These are phyloP conservation scores for Ametastegia equiseti DNA, from an alignment of 2,888 invertebrate species.

Conservation along the genomic window DNA sequence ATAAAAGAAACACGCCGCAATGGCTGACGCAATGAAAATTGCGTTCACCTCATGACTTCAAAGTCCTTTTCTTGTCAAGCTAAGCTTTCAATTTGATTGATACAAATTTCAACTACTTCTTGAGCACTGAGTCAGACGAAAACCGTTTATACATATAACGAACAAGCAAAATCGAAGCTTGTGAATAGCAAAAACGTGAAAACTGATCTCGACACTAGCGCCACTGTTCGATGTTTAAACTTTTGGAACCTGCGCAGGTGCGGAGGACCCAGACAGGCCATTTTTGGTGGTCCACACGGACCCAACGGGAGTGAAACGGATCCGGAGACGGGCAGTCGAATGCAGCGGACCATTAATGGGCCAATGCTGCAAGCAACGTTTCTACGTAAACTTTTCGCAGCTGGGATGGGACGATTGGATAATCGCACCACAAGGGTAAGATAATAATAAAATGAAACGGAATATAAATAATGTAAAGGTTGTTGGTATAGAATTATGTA, in stretches of 20 bases:
- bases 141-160: not conserved
- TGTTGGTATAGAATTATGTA: not conserved
- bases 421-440: slow-evolving; percentile 88
- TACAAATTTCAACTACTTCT: not conserved
- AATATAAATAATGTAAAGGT: not conserved
- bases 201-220: not conserved
- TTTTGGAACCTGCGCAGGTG: slow-evolving; percentile 56
- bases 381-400: slow-evolving; percentile 94
- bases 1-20: not conserved
- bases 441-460: slow-evolving; percentile 1
- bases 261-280: slow-evolving; percentile 84
- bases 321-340: slow-evolving; percentile 90
- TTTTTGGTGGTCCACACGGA: slow-evolving; percentile 90
- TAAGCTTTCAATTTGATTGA: not conserved
- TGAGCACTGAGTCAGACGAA: not conserved
- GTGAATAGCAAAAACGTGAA: not conserved
- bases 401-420: slow-evolving; percentile 98
- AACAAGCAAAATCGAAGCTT: not conserved
- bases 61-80: not conserved
- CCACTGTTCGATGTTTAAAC: not conserved
- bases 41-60: slow-evolving; percentile 9
- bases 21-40: not conserved
- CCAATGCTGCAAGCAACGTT: slow-evolving; percentile 92
- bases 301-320: slow-evolving; percentile 81
- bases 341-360: slow-evolving; percentile 85